Percentiles rank a stretch among this genome's conserved stretches.
phyloP scores from a whole-genome alignment of 2,797 vertebrate species.

The Silurus aristotelis region DNA sequence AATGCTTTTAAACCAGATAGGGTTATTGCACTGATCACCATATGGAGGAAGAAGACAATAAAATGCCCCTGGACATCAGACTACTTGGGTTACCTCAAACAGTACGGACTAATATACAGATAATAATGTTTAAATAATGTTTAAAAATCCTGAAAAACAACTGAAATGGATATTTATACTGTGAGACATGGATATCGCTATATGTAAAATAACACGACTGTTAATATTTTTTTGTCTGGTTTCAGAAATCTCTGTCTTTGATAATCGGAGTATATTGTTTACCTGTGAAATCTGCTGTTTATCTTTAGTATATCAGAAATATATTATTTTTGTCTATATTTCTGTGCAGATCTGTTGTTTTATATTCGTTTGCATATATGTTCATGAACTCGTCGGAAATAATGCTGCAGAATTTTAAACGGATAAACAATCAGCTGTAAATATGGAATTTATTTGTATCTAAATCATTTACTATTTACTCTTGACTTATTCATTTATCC shows the following conservation, averaged over 20 bases:
- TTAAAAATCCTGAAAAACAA: neutral
- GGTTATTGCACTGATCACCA: neutral
- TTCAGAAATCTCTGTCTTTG: neutral
- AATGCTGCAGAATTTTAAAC: no score
- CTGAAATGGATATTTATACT: neutral
- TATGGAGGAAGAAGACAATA: neutral
- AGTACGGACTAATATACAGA: neutral
- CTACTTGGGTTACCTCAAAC: neutral
- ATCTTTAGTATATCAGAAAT: neutral
- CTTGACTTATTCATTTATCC: neutral
- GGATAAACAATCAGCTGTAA: neutral
- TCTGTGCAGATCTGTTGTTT: neutral
- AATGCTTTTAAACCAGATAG: neutral
- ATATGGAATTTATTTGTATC: neutral
- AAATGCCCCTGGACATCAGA: neutral
- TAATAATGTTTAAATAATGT: neutral
- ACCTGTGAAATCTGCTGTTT: neutral
- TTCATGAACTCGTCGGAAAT: neutral
- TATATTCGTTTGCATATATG: neutral
- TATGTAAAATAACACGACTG: neutral
- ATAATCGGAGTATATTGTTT: neutral
- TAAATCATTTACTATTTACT: neutral
- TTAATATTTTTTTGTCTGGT: neutral
- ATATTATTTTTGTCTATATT: no score
- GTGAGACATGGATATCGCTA: neutral